Evolutionary conservation across 2,888 invertebrate genomes (phyloP).

Genomic region (Ophion ventricosus): DNA sequence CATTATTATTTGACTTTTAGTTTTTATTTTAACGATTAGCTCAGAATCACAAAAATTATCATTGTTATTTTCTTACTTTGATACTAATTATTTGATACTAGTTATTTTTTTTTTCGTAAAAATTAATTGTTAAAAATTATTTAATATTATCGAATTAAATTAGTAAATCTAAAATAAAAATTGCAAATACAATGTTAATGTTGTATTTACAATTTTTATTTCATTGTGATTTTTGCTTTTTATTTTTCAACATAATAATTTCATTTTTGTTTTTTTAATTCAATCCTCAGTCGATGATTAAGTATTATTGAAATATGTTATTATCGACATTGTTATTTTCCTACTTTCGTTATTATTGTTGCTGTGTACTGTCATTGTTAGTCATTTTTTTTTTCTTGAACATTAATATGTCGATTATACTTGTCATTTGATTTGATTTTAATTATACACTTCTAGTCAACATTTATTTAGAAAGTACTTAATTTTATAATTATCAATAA

Average conservation of each 20-base stretch:
- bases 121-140: background rate
- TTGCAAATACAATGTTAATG: too few relatives aligned
- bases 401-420: background rate
- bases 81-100: background rate
- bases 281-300: too few relatives aligned
- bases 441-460: background rate
- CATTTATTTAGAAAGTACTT: background rate
- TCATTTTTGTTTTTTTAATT: too few relatives aligned
- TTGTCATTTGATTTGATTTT: background rate
- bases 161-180: too few relatives aligned
- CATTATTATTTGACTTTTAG: conserved; percentile 60
- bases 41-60: background rate
- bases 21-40: conserved; percentile 73
- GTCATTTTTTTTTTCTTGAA: background rate
- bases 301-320: too few relatives aligned
- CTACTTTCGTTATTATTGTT: background rate
- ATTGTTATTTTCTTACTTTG: background rate
- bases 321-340: background rate
- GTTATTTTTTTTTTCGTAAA: background rate
- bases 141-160: too few relatives aligned
- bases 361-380: background rate
- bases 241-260: too few relatives aligned
- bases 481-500: background rate
- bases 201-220: too few relatives aligned
- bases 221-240: too few relatives aligned